These are phyloP conservation scores for Diacarnus erythraeanus DNA, from an alignment of 37 sponge, comb jelly and placozoan genomes.

Conservation along the genomic window DNA sequence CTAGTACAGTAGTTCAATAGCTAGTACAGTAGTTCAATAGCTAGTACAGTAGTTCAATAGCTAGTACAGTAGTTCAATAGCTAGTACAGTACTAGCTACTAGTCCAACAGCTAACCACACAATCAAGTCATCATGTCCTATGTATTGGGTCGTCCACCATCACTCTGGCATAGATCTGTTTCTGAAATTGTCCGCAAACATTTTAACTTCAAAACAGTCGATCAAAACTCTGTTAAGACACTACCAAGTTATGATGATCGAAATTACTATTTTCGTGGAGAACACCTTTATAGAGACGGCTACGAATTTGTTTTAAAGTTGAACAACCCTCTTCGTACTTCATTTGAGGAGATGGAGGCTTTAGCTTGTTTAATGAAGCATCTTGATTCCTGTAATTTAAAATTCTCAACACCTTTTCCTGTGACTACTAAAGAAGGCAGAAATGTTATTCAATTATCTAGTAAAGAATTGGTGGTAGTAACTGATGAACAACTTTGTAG, in stretches of 20 bases:
- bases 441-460: background rate
- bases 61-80: too few relatives aligned
- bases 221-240: conserved; percentile 18
- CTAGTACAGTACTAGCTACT: background rate
- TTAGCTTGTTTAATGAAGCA: conserved; percentile 24
- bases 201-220: conserved; percentile 32
- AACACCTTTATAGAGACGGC: background rate
- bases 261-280: conserved; percentile 53
- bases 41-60: too few relatives aligned
- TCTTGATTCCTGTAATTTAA: conserved; percentile 5
- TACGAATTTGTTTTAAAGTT: conserved; percentile 16
- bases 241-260: conserved; percentile 58
- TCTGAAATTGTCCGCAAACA: background rate
- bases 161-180: background rate
- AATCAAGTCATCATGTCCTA: background rate
- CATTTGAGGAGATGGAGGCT: conserved; percentile 20
- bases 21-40: too few relatives aligned
- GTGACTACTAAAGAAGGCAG: conserved; percentile 11
- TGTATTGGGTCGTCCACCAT: conserved; percentile 20
- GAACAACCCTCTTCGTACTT: conserved; percentile 1
- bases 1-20: too few relatives aligned
- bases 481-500: background rate
- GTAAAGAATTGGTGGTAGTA: background rate
- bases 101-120: background rate
- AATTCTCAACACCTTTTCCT: background rate